A percentile compares a stretch with the other conserved stretches of the same genome.
Evolutionary conservation across 2,888 invertebrate genomes (phyloP).

Genomic region (Junonia oenone): DNA sequence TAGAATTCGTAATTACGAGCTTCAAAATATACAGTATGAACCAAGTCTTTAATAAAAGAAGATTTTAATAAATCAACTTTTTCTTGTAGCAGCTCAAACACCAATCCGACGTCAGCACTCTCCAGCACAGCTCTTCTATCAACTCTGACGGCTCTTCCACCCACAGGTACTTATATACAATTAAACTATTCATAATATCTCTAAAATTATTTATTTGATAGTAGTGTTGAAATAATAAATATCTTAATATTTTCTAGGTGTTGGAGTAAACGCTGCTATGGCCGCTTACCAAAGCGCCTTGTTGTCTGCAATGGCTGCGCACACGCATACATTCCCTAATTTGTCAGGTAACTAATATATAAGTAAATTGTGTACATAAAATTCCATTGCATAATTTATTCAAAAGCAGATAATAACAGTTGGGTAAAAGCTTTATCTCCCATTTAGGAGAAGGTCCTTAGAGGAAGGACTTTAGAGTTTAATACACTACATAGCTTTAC

Average conservation of each 20-base stretch:
- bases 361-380: too few species aligned
- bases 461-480: too few species aligned
- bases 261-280: conserved; percentile 73
- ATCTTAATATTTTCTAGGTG: conserved; percentile 39
- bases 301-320: conserved; percentile 74
- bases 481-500: too few species aligned
- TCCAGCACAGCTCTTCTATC: conserved; percentile 67
- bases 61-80: neutral
- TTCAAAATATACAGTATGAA: neutral
- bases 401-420: too few species aligned
- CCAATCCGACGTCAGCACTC: conserved; percentile 55
- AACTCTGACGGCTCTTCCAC: conserved; percentile 65
- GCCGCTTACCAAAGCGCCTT: conserved; percentile 75
- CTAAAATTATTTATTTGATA: neutral
- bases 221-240: neutral
- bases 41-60: neutral
- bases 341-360: conserved; percentile 52
- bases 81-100: conserved; percentile 45
- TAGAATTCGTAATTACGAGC: too few species aligned
- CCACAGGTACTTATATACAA: conserved; percentile 42
- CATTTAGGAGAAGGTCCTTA: too few species aligned
- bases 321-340: conserved; percentile 67
- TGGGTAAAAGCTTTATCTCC: too few species aligned
- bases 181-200: neutral
- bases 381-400: too few species aligned